Base-by-base conservation (phyloP, 2,888 invertebrate species). In the Seira musarum region DNA sequence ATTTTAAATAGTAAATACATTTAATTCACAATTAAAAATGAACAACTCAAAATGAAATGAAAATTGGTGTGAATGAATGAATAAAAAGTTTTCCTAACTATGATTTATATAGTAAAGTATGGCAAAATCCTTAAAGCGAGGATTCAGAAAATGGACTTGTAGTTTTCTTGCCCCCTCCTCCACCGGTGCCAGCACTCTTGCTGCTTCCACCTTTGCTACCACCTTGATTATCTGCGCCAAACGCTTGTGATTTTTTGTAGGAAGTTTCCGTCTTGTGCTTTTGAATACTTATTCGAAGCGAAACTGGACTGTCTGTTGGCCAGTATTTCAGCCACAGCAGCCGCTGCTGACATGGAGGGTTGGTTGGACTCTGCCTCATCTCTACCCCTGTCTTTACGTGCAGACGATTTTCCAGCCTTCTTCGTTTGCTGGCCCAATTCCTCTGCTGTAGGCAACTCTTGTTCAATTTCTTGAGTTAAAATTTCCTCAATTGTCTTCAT, bases 221-320 rank as follows among this genome's bases (percentile, higher is more conserved):
- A 5, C 57, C 57, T 64, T 63, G 35, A 0, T n/a, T 24, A n/a
- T 68, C 77, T 0, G 53, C 22, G 0, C 72, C 72, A 63, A 65
- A 72, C 0, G 78, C 72, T 64, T 80, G 66, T 21, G 80, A 73
- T 61, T 83, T 82, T 71, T 82, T 74, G 75, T 81, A 82, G 1
- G 82, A 83, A 17, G 82, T 82, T 49, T 82, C 80, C 15, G 72
- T 82, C 67, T 82, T 82, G 65, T 83, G 83, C 35, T 83, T 83
- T 49, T 83, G 80, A 75, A 83, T 83, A 66, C 81, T 82, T 24
- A 83, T 83, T 71, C 82, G 22, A 2, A 83, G 64, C 17, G 83
- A 82, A 19, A 83, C 70, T 13, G 83, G 83, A n/a, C 35, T 82
- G 80, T 61, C 78, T 67, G 25, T 80, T 72, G 1, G 82, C 65